Conservation (phyloP, 2,888 invertebrate species). For the Selenia dentaria region DNA sequence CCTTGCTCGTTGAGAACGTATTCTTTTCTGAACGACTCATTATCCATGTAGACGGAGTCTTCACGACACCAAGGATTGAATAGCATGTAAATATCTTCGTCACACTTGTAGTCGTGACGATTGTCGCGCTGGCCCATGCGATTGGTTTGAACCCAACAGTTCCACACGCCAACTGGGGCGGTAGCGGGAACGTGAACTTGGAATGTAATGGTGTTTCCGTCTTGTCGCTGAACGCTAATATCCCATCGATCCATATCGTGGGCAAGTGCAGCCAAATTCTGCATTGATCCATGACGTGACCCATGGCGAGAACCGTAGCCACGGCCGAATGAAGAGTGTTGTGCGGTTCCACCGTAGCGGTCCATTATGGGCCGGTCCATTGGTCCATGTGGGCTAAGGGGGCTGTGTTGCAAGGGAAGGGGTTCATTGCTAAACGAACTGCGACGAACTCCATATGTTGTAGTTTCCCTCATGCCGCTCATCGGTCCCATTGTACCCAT, state of each 20-base stretch:
- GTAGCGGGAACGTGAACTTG: constrained; percentile 87
- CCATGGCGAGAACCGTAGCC: constrained; percentile 67
- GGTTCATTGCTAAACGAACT: constrained; percentile 80
- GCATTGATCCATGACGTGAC: constrained; percentile 78
- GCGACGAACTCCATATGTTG: constrained; percentile 75
- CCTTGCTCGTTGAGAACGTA: constrained; percentile 90
- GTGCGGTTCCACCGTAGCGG: constrained; percentile 65
- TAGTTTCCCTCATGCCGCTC: constrained; percentile 75
- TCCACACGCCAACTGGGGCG: constrained; percentile 89
- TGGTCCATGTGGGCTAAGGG: constrained; percentile 76
- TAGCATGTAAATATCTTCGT: constrained; percentile 89
- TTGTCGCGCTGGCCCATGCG: constrained; percentile 82
- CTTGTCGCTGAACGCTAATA: constrained; percentile 82
- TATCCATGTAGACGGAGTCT: constrained; percentile 89
- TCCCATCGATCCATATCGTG: constrained; percentile 87
- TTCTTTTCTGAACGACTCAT: constrained; percentile 87
- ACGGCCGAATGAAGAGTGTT: constrained; percentile 69
- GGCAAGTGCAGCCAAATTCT: constrained; percentile 75
- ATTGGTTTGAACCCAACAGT: constrained; percentile 86
- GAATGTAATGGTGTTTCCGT: constrained; percentile 84
- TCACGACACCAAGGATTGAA: constrained; percentile 92
- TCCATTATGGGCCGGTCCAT: constrained; percentile 74
- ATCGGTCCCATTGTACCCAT: constrained; percentile 66
- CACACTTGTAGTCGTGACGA: constrained; percentile 85
- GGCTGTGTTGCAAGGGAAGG: constrained; percentile 72